Evolutionary conservation across 1,140 invertebrate species (phyloP).

Genomic region (Triops cancriformis): DNA sequence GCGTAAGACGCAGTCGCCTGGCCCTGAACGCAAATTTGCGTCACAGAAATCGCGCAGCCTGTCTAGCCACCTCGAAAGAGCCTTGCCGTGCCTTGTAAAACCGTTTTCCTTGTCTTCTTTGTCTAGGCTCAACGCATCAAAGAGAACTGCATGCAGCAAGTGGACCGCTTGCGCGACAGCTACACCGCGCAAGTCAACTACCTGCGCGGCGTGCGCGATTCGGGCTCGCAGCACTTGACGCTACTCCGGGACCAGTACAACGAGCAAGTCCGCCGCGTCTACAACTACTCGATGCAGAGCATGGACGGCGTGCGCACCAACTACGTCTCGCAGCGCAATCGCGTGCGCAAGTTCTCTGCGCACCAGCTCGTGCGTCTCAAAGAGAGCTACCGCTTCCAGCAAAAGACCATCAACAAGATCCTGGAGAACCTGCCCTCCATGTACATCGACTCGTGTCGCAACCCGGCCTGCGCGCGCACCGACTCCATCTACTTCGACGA

Average conservation of each 20-base stretch:
- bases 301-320: constrained; percentile 87
- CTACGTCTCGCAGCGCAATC: constrained; percentile 87
- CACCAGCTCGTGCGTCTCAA: constrained; percentile 78
- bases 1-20: no score
- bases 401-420: constrained; percentile 87
- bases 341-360: constrained; percentile 86
- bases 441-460: constrained; percentile 85
- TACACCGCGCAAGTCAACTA: constrained; percentile 80
- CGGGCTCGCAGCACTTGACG: constrained; percentile 73
- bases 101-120: constrained; percentile 17
- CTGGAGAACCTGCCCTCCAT: constrained; percentile 85
- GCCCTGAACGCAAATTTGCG: no score
- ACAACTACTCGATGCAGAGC: constrained; percentile 79
- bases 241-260: constrained; percentile 82
- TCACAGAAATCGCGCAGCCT: no score
- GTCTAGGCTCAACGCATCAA: constrained; percentile 71
- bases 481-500: constrained; percentile 64
- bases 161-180: constrained; percentile 85
- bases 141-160: constrained; percentile 84
- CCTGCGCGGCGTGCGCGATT: constrained; percentile 78
- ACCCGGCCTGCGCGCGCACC: constrained; percentile 68
- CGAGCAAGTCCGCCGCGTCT: constrained; percentile 75
- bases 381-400: constrained; percentile 90
- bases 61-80: no score
- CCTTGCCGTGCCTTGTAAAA: no score